Base-by-base conservation (phyloP, 2,113 vertebrate species). In the Apodemus sylvaticus region DNA sequence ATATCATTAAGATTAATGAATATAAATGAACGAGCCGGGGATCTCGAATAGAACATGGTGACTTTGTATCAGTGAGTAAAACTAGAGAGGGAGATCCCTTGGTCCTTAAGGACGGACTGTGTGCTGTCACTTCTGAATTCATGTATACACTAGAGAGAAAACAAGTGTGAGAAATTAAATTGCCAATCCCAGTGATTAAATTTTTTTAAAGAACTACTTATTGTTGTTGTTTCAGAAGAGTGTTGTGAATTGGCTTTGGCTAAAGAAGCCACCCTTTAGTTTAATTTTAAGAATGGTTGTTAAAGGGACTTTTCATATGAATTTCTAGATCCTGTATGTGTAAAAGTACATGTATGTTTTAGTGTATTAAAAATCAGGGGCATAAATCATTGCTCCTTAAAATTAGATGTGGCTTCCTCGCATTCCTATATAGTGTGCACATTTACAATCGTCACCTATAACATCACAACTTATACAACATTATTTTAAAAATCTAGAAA, bases 1-100 rank as follows among this genome's bases (percentile, higher is more conserved):
- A 97, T 98, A 92, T 97, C 96, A 97, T 98, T 98, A 98, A 97
- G 97, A 98, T 98, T 97, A 98, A 97, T 98, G 98, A 98, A 95
- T 98, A 96, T 92, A 96, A 98, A 97, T 97, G 78, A 95, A 97
- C 87, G 91, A 93, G 64, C 93, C 62, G 89, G 68, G 96, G 76
- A 91, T 96, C 98, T 98, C 88, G 97, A 96, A 96, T 60, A 96
- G 93, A 71, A 86, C 20, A 85, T 5, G 91, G 96, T 96, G 93
- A 97, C 79, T 90, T 97, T 76, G 55, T 89, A 88, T 96, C 62
- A 92, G 58, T 88, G 29, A 94, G 26, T 97, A 86, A 96, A 94
- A 89, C 39, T 42, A 83, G 70, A 76, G 96, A 20, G 95, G 90
- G 74, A 95, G 45, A 78, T 97, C 92, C 12, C n/a, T 71, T 87